Base-by-base conservation (phyloP, 2,113 vertebrate genomes). In the Actenoides lindsayi region DNA sequence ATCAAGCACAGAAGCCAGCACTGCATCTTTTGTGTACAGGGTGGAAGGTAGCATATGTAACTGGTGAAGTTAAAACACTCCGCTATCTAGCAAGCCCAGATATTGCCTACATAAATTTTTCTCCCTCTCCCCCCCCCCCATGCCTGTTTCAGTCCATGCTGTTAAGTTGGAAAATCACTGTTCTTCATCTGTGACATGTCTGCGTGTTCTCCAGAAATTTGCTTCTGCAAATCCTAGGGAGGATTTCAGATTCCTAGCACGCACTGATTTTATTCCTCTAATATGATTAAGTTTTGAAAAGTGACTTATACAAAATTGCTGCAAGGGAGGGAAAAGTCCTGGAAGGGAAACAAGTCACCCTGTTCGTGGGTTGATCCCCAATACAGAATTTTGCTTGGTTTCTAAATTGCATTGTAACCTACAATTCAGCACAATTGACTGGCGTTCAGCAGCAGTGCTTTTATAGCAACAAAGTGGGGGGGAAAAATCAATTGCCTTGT, bases 221-320 rank as follows among this genome's bases (percentile, higher is more conserved):
- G 57, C 48, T 91, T 14, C 57, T 88, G 69, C 24, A 53, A 44
- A 80, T 88, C 69, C 53, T 62, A 10, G 1, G 1, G 67, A 94
- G 50, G 65, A 74, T 85, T 95, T 94, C 1, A 1, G 16, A 73
- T 94, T 93, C 91, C 35, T 89, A 11, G 25, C 86, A 46, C 4
- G 0, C 68, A 44, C 77, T 53, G 62, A 83, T 88, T 94, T 89
- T 94, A 77, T 54, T 76, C 42, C 42, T 82, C 24, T 92, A 67
- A 82, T 41, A 59, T 46, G 39, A 87, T 71, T 93, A 95, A 80
- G 44, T 46, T 93, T 68, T 79, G 90, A 69, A 76, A 94, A 93
- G 44, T 35, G n/a, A 68, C 48, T 86, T 94, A 69, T n/a, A 31
- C 35, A 62, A 84, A 94, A 77, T 51, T 73, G 56, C 75, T 93